Conservation (phyloP, 2,113 vertebrate genomes). For the Vulpes ferrilata region DNA sequence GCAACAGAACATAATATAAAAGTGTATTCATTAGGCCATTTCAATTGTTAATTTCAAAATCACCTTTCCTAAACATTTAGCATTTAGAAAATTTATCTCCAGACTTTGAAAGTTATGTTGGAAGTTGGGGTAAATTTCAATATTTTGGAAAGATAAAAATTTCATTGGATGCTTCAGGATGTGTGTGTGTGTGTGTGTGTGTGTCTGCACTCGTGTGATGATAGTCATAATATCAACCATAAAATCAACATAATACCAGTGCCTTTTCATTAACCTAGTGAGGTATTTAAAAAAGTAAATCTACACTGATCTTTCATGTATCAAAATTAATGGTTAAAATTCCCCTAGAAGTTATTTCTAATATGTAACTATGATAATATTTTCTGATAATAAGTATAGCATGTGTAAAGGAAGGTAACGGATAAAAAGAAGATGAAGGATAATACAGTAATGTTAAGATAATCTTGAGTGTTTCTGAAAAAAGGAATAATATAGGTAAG, state of each 20-base stretch:
- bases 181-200: background rate
- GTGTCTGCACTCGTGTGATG: background rate
- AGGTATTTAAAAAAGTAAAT: background rate
- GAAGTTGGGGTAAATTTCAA: background rate
- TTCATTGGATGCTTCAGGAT: background rate
- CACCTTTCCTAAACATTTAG: slow-evolving; percentile 10
- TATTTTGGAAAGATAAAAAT: slow-evolving; percentile 21
- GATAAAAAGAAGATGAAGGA: background rate
- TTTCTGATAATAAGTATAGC: background rate
- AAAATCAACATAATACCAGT: background rate
- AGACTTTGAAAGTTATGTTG: background rate
- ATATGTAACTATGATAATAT: background rate
- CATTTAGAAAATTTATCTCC: background rate
- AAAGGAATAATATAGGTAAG: background rate
- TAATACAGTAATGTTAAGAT: background rate
- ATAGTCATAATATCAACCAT: background rate
- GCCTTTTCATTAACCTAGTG: background rate
- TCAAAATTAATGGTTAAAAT: background rate
- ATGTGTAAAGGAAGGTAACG: background rate
- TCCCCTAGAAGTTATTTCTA: background rate
- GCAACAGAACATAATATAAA: background rate
- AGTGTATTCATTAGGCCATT: background rate
- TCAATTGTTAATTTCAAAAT: background rate
- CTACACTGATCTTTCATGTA: background rate
- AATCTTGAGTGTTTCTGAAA: background rate